Evolutionary conservation across 2,888 invertebrate genomes (phyloP), one percentile per base, ranked within the genome.

Genomic region (Ectropis crepuscularia): DNA sequence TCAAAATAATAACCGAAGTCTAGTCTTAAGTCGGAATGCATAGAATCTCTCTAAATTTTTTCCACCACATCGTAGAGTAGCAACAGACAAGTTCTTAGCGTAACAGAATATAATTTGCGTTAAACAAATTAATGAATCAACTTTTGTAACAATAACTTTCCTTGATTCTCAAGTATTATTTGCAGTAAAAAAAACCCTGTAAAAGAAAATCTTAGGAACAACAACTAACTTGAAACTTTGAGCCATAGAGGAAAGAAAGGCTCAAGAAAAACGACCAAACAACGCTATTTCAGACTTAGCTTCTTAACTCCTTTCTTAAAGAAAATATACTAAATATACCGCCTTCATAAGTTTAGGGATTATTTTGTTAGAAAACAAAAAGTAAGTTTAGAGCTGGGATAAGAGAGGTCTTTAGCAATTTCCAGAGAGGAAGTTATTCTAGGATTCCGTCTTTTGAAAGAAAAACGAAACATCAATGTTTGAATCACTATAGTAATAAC

Each of bases 391-490:
- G 70, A 78, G 75, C 77, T 71, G 68, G 74, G 77, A 82, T 78
- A 79, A 81, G 79, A 78, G 73, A 69, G 76, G 77, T 86, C 81
- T 84, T 84, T 82, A 84, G 80, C 75, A 78, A 80, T 81, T 82
- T 81, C 73, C 76, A 80, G 77, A 71, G 70, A 76, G 75, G 78
- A 79, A 80, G 73, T 72, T 81, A n/a, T 81, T 79, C 74, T 74
- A 41, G 47, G 41, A 48, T 48, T 41, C 47, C 39, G 47, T 39
- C 41, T 28, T 5, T 6, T 10, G 11, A 55, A 11, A 16, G 41
- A 51, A 51, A 51, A 16, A 42, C 41, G 12, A 6, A 9, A 6
- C 12, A 2, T 6, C 37, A 6, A 49, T 49, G 6, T 28, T 28
- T 28, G 16, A 28, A 28, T 28, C 16, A 28, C 16, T 28, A 28